Conservation (phyloP, 2,797 vertebrate genomes). For the Siniperca obscura region DNA sequence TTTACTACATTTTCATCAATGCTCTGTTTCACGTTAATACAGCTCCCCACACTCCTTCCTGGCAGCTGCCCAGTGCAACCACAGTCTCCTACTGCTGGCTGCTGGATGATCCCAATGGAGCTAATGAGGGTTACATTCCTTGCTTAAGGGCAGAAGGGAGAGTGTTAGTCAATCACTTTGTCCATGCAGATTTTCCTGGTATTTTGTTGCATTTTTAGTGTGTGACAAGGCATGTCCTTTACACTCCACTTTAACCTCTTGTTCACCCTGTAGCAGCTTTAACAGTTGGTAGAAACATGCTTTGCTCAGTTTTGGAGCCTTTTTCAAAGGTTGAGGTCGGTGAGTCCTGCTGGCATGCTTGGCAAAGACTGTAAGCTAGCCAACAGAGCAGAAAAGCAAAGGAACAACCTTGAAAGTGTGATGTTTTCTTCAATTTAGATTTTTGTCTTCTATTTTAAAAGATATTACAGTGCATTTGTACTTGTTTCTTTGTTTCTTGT, state of each 20-base stretch:
- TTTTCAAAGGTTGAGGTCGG: constrained; percentile 31
- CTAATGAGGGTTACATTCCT: constrained; percentile 47
- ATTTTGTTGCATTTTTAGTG: constrained; percentile 20
- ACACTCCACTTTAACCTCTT: constrained; percentile 27
- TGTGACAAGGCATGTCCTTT: constrained; percentile 10
- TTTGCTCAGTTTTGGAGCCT: constrained; percentile 33
- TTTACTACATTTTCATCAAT: constrained; percentile 38
- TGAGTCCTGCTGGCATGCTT: constrained; percentile 46
- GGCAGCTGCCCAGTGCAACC: constrained; percentile 51
- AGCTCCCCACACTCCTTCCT: constrained; percentile 46
- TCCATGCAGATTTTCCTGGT: constrained; percentile 23
- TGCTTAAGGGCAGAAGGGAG: constrained; percentile 38
- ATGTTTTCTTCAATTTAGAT: constrained; percentile 3
- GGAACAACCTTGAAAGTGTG: constrained; percentile 23
- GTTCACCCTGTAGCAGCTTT: constrained; percentile 41
- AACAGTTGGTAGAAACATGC: constrained; percentile 30
- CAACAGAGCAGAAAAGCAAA: constrained; percentile 22
- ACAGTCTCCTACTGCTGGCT: constrained; percentile 48
- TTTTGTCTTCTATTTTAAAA: neutral
- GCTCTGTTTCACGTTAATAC: constrained; percentile 49
- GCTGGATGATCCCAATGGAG: constrained; percentile 42
- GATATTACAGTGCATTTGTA: neutral
- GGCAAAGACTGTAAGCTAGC: constrained; percentile 11
- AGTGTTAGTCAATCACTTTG: constrained; percentile 38
- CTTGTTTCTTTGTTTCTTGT: neutral